Evolutionary conservation across 2,888 invertebrate species (phyloP).

Genomic region (Drosophila monieri): DNA sequence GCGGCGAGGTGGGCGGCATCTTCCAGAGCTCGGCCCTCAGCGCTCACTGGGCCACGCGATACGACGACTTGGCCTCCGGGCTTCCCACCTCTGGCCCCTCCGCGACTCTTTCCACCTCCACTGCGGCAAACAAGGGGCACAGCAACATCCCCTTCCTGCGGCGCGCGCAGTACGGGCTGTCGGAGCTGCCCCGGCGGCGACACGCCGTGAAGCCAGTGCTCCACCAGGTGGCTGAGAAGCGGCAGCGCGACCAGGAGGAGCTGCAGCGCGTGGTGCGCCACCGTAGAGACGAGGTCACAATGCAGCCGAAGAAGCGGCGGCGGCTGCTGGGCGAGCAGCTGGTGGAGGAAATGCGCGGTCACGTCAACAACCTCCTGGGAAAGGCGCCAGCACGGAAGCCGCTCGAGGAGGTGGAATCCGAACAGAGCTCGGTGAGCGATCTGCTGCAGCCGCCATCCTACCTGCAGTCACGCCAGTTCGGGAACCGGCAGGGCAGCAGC

Average conservation of each 20-base stretch:
- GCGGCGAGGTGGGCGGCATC: conserved; percentile 74
- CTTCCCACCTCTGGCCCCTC: conserved; percentile 16
- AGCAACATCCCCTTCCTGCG: conserved; percentile 81
- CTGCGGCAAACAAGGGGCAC: not conserved
- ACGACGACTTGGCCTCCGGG: conserved; percentile 37
- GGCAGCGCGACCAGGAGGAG: conserved; percentile 32
- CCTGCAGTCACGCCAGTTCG: conserved; percentile 8
- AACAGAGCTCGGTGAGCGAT: not conserved
- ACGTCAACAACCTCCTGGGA: not conserved
- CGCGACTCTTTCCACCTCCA: not conserved
- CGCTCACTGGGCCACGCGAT: conserved; percentile 78
- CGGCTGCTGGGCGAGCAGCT: conserved; percentile 36
- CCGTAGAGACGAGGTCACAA: too few species aligned
- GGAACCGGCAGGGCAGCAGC: not conserved
- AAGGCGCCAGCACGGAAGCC: not conserved
- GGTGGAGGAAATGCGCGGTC: conserved; percentile 4
- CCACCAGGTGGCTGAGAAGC: conserved; percentile 69
- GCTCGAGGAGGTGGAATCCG: not conserved
- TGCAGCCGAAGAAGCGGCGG: conserved; percentile 45
- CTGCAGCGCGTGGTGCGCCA: not conserved
- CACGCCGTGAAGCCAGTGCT: conserved; percentile 71
- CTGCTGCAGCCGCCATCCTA: conserved; percentile 45
- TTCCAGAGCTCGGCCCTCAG: conserved; percentile 81
- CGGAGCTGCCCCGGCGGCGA: conserved; percentile 24
- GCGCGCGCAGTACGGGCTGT: conserved; percentile 58